phyloP scores from a whole-genome alignment of 2,888 invertebrate species.

The Linnaemya vulpina region DNA sequence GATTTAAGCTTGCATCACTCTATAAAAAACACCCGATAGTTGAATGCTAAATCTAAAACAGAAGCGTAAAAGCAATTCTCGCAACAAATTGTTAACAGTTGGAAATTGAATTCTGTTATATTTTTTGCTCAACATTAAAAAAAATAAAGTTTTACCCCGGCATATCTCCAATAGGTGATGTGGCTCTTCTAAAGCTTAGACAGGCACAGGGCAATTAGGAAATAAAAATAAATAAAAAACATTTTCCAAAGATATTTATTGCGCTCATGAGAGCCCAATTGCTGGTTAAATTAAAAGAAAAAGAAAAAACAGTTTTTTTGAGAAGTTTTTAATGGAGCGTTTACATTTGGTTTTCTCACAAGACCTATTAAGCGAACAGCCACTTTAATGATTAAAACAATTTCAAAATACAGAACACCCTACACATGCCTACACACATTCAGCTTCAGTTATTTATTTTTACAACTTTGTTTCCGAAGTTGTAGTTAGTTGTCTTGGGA shows the following conservation, averaged over 20 bases:
- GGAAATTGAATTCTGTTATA: no score
- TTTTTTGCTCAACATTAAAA: no score
- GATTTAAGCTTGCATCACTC: no score
- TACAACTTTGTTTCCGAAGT: conserved; percentile 13
- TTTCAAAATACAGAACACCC: neutral
- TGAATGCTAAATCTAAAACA: no score
- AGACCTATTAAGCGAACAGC: neutral
- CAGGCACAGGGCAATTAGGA: neutral
- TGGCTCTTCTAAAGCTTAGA: neutral
- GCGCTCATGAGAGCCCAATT: neutral
- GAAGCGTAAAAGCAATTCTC: no score
- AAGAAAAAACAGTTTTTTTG: no score
- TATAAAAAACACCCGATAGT: no score
- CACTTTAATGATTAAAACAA: neutral
- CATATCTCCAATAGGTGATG: neutral
- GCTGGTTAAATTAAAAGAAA: neutral
- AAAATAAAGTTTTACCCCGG: no score
- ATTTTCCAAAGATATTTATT: neutral
- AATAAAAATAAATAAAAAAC: neutral
- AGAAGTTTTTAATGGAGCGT: neutral
- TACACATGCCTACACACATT: neutral
- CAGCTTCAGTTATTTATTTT: neutral
- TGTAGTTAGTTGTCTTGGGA: conserved; percentile 45
- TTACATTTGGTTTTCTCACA: neutral
- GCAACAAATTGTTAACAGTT: no score